Evolutionary conservation across 2,113 vertebrate genomes (phyloP).

Genomic region (Phylloscopus trochiloides): DNA sequence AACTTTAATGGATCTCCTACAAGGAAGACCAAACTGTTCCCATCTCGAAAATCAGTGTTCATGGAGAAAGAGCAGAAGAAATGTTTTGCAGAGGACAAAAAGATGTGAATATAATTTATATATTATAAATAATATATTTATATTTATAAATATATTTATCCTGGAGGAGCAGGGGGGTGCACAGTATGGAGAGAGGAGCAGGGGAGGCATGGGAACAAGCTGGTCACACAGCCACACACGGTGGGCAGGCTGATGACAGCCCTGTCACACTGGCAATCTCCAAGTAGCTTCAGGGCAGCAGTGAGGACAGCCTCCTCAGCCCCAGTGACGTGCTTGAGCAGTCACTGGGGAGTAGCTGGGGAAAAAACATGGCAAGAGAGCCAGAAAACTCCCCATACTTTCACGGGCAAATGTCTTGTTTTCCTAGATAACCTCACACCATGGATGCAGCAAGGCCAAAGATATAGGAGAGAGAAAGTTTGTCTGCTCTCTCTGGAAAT

Average conservation of each 20-base stretch:
- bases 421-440: background rate
- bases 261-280: background rate
- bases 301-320: background rate
- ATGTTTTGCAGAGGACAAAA: background rate
- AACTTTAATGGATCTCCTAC: background rate
- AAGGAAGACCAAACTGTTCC: background rate
- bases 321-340: background rate
- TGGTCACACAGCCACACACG: background rate
- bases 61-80: background rate
- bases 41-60: background rate
- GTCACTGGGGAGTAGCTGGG: background rate
- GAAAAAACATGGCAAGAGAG: background rate
- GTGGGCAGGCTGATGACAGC: background rate
- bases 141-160: background rate
- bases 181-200: background rate
- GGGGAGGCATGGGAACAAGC: background rate
- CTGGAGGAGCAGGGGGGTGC: background rate
- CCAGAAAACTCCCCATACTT: background rate
- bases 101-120: background rate
- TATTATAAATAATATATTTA: no score
- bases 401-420: background rate
- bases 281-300: background rate
- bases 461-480: background rate
- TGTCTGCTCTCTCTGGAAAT: background rate
- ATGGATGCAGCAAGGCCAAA: background rate